A percentile compares a stretch with the other conserved stretches of the same genome.
Conservation (phyloP, 2,888 invertebrate species). For the Tubulanus polymorphus region DNA sequence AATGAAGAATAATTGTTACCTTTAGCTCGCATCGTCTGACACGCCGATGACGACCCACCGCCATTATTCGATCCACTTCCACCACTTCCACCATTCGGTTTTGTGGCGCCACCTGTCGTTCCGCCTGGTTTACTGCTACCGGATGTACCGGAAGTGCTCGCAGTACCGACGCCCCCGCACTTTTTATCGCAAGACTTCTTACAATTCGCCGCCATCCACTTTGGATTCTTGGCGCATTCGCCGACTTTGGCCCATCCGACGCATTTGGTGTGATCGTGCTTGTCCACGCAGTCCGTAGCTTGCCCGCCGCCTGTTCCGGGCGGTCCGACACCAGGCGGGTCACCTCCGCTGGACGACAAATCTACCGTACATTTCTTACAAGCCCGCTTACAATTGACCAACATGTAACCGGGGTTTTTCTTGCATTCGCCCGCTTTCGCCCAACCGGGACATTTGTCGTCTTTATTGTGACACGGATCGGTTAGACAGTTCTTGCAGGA, state of each 20-base stretch:
- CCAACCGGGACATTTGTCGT: conserved; percentile 8
- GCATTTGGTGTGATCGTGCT: conserved; percentile 6
- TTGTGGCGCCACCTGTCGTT: too few species aligned
- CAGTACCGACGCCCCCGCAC: conserved; percentile 14
- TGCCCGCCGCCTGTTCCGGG: too few species aligned
- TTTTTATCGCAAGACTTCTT: conserved; percentile 19
- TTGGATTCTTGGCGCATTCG: conserved; percentile 21
- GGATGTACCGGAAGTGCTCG: too few species aligned
- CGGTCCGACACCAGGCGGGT: too few species aligned
- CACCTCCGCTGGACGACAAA: too few species aligned
- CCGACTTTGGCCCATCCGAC: conserved; percentile 14
- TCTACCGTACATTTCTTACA: conserved; percentile 22
- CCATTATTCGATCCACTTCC: too few species aligned
- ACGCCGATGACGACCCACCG: too few species aligned
- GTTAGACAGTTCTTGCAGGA: too few species aligned
- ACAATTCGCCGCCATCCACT: conserved; percentile 20
- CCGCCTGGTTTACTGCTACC: too few species aligned
- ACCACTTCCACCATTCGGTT: too few species aligned
- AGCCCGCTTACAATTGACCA: conserved; percentile 18
- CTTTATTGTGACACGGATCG: conserved; percentile 6
- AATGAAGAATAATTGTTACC: too few species aligned
- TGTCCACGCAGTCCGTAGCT: conserved; percentile 9
- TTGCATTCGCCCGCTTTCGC: conserved; percentile 20
- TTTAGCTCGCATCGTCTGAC: too few species aligned
- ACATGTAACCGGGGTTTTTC: conserved; percentile 22